Evolutionary conservation across 2,888 invertebrate species (phyloP), one percentile per base, ranked within the genome.

Genomic region (Trichogramma evanescens): DNA sequence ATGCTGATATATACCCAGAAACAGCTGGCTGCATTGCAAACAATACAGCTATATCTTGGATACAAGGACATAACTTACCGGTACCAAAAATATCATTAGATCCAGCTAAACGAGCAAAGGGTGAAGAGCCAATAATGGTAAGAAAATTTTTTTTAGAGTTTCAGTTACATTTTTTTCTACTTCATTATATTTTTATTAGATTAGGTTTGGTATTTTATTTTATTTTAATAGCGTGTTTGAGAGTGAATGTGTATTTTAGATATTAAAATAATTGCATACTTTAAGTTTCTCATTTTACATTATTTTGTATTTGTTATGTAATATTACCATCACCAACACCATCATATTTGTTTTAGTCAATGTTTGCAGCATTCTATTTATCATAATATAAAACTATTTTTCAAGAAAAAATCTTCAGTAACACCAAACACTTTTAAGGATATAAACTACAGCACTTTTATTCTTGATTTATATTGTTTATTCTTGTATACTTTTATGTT

Each of bases 1-100:
- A 97, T 79, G 88, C 89, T 4, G 97, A 97, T 78, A 80, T 97
- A 62, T 97, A 91, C 80, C 96, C 96, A 0, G 94, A 94, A 61
- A 97, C 96, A 0, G 81, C 85, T 44, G 92, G 93, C 51, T 86
- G 84, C 53, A 84, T 88, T 65, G 89, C 95, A 4, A 88, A 90
- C 68, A 81, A 94, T 70, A 86, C 86, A 62, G 89, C 91, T 6
- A 82, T 85, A 7, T 87, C 90, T 74, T 97, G 96, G 96, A 82
- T 91, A 61, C 83, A 84, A 66, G 89, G 91, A 45, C 82, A 83
- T 55, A 89, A 93, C 76, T 82, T 84, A 57, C 81, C 87, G n/a
- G 85, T 93, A 62, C 85, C 87, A 59, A 91, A 86, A 81, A 90
- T 94, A 70, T 91, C 89, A 50, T 81, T 95, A 66, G 89, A 93